Evolutionary conservation across 2,888 invertebrate genomes (phyloP), one percentile per base, ranked within the genome.

Genomic region (Sericinus montela): DNA sequence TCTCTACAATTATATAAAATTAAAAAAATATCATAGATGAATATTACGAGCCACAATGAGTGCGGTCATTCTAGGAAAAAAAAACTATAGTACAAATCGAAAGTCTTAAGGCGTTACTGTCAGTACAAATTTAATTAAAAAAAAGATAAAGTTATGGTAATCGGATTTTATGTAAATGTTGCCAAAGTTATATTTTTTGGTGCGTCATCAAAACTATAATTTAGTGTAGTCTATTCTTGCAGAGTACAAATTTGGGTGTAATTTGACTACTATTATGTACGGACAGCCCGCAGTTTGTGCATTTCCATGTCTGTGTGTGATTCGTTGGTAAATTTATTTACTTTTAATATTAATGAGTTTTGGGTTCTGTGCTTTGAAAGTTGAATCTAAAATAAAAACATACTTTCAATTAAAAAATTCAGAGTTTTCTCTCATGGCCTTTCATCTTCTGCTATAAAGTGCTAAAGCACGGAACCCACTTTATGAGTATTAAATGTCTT

Each of bases 51-150:
- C 15, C 40, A 73, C 75, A 82, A 82, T 73, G 85, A 86, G 85
- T 82, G 78, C 81, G 78, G 66, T 74, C 68, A 65, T 68, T 59
- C 63, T 72, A 69, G 66, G 72, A 73, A 62, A 80, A 81, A 76
- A 79, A 88, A 78, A 89, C 89, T 89, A 89, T 89, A 89, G n/a
- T n/a, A n/a, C n/a, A 89, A 89, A 82, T 81, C 72, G 72, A 69
- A 86, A 84, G 86, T 85, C 80, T 86, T 80, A 75, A 76, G 65
- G 57, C 69, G 65, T 75, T 80, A 87, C 74, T 79, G 77, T 77
- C 87, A 89, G 89, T 89, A 89, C 89, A 89, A 89, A 89, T 82
- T 83, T 78, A 80, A 78, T 75, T 77, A 74, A 71, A 66, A 60
- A n/a, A 65, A 58, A 63, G 55, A 56, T 58, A 54, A 57, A 60